Percentiles rank a stretch among this genome's conserved stretches.
phyloP scores from a whole-genome alignment of 2,797 vertebrate genomes.

The Leptoclinus maculatus region DNA sequence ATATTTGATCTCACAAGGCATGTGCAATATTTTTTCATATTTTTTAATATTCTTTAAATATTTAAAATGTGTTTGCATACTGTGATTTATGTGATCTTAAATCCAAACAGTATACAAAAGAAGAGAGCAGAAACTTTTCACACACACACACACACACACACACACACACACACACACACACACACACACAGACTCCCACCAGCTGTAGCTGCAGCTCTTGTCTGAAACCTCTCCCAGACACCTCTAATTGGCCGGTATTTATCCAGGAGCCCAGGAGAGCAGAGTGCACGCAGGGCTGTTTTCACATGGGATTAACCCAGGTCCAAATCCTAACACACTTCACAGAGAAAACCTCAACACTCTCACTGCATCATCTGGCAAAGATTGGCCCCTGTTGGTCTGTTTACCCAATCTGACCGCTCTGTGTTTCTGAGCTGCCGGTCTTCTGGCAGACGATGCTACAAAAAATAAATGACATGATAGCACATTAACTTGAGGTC shows the following conservation, averaged over 20 bases:
- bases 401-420: constrained; percentile 52
- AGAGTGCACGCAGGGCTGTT: constrained; percentile 72
- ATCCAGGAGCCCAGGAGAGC: constrained; percentile 73
- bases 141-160: constrained; percentile 18
- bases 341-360: constrained; percentile 63
- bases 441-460: not conserved
- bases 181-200: not conserved
- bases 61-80: not conserved
- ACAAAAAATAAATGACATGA: not conserved
- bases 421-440: constrained; percentile 30
- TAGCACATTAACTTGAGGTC: not conserved
- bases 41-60: not conserved
- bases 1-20: not conserved
- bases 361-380: constrained; percentile 66
- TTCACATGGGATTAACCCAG: constrained; percentile 81
- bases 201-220: constrained; percentile 34
- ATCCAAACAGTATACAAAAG: not conserved
- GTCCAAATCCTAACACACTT: constrained; percentile 68
- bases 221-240: constrained; percentile 68
- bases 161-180: constrained; percentile 1
- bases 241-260: constrained; percentile 80
- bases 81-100: not conserved
- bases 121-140: constrained; percentile 5
- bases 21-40: not conserved
- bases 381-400: constrained; percentile 53